phyloP scores from a whole-genome alignment of 2,797 vertebrate genomes.

The Melanotaenia trifasciata region DNA sequence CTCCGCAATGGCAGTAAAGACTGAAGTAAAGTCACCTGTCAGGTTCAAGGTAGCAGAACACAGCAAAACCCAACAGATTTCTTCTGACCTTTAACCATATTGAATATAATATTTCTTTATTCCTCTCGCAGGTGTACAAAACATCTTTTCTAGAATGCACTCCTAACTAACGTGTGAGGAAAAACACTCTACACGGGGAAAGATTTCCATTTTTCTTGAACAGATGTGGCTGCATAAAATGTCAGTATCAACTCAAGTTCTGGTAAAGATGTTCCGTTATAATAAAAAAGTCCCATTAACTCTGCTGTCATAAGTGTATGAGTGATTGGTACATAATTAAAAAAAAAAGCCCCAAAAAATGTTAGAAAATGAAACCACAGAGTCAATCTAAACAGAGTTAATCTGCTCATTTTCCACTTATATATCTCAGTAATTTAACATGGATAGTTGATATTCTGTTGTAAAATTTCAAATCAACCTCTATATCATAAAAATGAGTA shows the following conservation, averaged over 20 bases:
- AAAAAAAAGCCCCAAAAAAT: too few relatives aligned
- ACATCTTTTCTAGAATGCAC: not conserved
- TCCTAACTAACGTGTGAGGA: not conserved
- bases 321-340: too few relatives aligned
- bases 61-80: not conserved
- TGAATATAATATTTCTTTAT: not conserved
- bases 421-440: too few relatives aligned
- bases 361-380: too few relatives aligned
- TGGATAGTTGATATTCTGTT: too few relatives aligned
- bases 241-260: too few relatives aligned
- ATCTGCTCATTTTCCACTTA: too few relatives aligned
- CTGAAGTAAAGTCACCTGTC: conserved; percentile 5
- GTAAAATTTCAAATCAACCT: too few relatives aligned
- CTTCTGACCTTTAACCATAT: not conserved
- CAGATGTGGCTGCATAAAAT: not conserved
- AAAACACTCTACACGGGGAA: not conserved
- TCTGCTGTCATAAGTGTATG: not conserved
- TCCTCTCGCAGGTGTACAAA: not conserved
- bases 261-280: not conserved
- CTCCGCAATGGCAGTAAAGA: conserved; percentile 1
- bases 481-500: not conserved
- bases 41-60: conserved; percentile 19
- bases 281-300: not conserved
- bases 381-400: too few relatives aligned
- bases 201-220: not conserved